Base-by-base conservation (phyloP, 1,140 invertebrate species). In the Palaemon carinicauda region DNA sequence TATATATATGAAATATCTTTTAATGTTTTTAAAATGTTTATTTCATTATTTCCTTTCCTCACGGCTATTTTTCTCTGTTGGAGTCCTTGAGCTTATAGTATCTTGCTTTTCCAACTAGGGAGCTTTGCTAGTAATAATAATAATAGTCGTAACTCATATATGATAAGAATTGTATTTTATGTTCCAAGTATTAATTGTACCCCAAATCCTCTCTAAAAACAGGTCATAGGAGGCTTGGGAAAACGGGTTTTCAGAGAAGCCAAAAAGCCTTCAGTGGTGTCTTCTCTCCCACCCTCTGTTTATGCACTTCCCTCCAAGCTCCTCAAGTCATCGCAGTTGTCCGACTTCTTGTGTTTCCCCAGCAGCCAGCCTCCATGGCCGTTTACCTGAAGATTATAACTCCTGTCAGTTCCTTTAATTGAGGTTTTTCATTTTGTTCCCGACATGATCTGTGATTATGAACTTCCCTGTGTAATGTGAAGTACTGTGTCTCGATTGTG, bases 211-310 rank as follows among this genome's bases (percentile, higher is more conserved):
- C 41, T 41, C 3, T 41, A 9, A 1, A 41, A 41, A 41, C 84
- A 80, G 84, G 78, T 86, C 84, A 69, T 65, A 69, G 84, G 84
- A 86, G 84, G 77, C 84, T 86, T 86, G 84, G 78, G 84, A 73
- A 41, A 86, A 86, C 83, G 77, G 84, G 77, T 86, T 69, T 52
- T 80, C 60, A 73, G 84, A 86, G 84, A 86, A 86, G 84, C 77
- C 84, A 86, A 86, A 86, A 78, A 41, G 41, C 65, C 65, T 27
- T 73, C 75, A 86, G 56, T 86, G 27, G 60, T 79, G 60, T 60
- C 77, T 79, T 71, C 84, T 74, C 84, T 53, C 56, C 71, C 52
- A 82, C 73, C 82, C 74, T 75, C 82, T 77, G 50, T 54, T 86
- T 50, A 31, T 80, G 65, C 51, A 79, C 56, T 71, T 69, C 82